phyloP scores from a whole-genome alignment of 2,113 vertebrate species.

The Callionymus lyra region DNA sequence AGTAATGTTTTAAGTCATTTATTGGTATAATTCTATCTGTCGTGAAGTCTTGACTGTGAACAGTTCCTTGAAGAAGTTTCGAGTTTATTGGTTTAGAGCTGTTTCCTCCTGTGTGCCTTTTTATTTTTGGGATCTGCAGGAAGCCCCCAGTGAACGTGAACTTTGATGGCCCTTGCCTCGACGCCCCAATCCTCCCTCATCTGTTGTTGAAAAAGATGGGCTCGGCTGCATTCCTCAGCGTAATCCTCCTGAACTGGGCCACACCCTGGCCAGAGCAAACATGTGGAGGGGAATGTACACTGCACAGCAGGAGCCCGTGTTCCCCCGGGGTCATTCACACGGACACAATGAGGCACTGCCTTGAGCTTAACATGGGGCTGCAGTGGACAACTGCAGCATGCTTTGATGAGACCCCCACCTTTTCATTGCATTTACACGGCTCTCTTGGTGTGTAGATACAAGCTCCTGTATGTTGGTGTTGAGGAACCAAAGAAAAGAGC shows the following conservation, averaged over 20 bases:
- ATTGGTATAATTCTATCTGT: too few species aligned
- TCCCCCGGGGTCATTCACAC: slow-evolving; percentile 42
- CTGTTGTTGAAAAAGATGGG: slow-evolving; percentile 50
- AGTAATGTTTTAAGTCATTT: too few species aligned
- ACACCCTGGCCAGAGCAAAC: slow-evolving; percentile 56
- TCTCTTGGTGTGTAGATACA: slow-evolving; percentile 10
- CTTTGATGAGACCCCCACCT: slow-evolving; percentile 42
- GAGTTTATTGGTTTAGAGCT: too few species aligned
- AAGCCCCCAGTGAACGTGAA: slow-evolving; percentile 35
- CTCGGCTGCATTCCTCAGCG: slow-evolving; percentile 49
- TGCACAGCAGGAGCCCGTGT: slow-evolving; percentile 17
- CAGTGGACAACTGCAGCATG: slow-evolving; percentile 11
- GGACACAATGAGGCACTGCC: slow-evolving; percentile 48
- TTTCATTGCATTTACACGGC: slow-evolving; percentile 16
- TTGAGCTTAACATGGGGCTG: slow-evolving; percentile 34
- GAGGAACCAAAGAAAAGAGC: slow-evolving; percentile 11
- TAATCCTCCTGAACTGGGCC: slow-evolving; percentile 55
- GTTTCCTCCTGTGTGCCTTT: too few species aligned
- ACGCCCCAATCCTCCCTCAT: not conserved
- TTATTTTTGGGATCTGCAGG: slow-evolving; percentile 7
- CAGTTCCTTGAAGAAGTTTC: too few species aligned
- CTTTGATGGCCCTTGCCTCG: slow-evolving; percentile 17
- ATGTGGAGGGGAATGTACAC: slow-evolving; percentile 50
- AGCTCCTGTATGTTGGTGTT: slow-evolving; percentile 2
- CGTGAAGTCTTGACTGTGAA: too few species aligned